Evolutionary conservation across 64 coral and sea anemone species (phyloP), one percentile per base, ranked within the genome.

Genomic region (Dendrophyllia cribrosa): DNA sequence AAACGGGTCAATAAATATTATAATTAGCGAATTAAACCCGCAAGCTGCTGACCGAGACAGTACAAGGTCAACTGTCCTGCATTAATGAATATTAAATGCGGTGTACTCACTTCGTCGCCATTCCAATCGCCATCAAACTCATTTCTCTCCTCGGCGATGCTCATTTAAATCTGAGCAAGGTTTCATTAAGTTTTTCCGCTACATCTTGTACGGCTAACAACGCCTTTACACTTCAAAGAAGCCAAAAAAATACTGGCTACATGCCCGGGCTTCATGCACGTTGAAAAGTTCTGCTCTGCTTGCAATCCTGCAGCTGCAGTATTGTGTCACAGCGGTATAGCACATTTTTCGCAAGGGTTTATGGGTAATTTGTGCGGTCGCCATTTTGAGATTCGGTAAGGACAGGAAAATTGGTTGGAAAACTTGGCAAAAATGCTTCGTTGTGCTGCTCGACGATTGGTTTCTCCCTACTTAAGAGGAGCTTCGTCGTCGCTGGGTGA

Each of bases 341-440:
- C 49, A 44, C 2, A 24, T 5, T 75, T 17, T 51, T 48, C 56
- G 84, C 91, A 89, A 76, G 51, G 85, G 55, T 23, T 45, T 21
- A 58, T 55, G 91, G 85, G 95, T 70, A 79, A 45, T 50, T 46
- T 16, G 2, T 11, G 11, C 25, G 17, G 78, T 89, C 76, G 95
- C 95, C 95, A 96, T 96, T 81, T 56, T 56, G 7, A 56, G 53
- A 9, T 56, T 12, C 7, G 53, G 53, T 7, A 56, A 56, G 53
- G 12, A 12, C 7, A 50, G 69, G 12, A 66, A 13, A 20, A 11
- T 49, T 9, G 76, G 11, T 62, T 20, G 24, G 6, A 17, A 0
- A 34, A n/a, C 22, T 56, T 58, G 13, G 52, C 43, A 26, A 89
- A 72, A 84, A 96, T 96, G 94, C 83, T 96, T 75, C 89, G 94